Evolutionary conservation across 2,888 invertebrate genomes (phyloP).

Genomic region (Epirrhoe tristata): DNA sequence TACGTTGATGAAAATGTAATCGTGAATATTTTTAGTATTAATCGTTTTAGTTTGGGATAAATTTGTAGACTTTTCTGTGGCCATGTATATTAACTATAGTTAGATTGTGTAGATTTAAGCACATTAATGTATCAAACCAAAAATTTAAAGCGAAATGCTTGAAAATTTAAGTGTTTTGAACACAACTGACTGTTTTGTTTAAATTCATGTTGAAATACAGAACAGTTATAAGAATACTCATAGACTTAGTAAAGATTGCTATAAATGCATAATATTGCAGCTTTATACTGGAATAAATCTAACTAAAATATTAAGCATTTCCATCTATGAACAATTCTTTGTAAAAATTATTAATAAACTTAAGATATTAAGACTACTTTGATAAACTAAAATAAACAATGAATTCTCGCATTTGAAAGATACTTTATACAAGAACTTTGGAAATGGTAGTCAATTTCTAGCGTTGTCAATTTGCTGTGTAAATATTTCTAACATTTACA

Average conservation of each 20-base stretch:
- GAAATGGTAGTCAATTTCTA: constrained; percentile 57
- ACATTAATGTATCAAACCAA: constrained; percentile 81
- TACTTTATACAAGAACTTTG: neutral
- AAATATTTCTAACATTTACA: constrained; percentile 18
- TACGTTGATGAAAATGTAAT: constrained; percentile 10
- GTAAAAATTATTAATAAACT: constrained; percentile 5
- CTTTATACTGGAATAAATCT: constrained; percentile 26
- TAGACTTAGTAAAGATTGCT: constrained; percentile 65
- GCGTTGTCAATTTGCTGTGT: constrained; percentile 60
- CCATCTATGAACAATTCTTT: neutral
- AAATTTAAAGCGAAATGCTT: constrained; percentile 83
- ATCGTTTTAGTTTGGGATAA: constrained; percentile 52
- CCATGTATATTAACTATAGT: constrained; percentile 71
- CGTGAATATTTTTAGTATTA: constrained; percentile 41
- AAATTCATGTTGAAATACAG: constrained; percentile 72
- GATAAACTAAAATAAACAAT: neutral
- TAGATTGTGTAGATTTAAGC: constrained; percentile 67
- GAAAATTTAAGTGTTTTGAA: constrained; percentile 84
- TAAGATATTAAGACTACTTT: neutral
- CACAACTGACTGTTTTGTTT: constrained; percentile 70
- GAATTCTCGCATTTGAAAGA: neutral
- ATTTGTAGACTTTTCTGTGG: constrained; percentile 71
- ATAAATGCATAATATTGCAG: constrained; percentile 47
- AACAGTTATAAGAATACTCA: constrained; percentile 79
- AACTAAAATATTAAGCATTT: constrained; percentile 16